These are phyloP conservation scores for Brenthis hecate DNA, from an alignment of 2,888 invertebrate species.

Conservation along the genomic window DNA sequence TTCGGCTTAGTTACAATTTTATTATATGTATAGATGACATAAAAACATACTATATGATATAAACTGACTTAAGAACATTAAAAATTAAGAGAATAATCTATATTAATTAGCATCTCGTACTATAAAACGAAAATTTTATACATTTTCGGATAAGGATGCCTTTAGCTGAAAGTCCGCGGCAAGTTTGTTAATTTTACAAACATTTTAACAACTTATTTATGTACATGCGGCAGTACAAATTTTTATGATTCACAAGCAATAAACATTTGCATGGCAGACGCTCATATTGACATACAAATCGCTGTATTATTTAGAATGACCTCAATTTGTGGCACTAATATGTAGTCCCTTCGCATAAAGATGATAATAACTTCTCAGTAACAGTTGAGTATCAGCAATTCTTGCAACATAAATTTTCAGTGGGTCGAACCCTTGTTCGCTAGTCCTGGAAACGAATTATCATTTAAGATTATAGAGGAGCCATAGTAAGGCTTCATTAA, in stretches of 20 bases:
- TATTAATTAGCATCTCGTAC: too few relatives aligned
- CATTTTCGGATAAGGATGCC: too few relatives aligned
- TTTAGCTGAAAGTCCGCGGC: too few relatives aligned
- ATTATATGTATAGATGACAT: too few relatives aligned
- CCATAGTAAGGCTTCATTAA: neutral
- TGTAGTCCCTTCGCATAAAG: conserved; percentile 27
- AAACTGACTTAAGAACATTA: too few relatives aligned
- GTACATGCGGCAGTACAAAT: neutral
- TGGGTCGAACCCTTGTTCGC: conserved; percentile 12
- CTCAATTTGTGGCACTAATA: conserved; percentile 29
- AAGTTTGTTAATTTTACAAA: too few relatives aligned
- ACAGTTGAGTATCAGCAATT: conserved; percentile 16
- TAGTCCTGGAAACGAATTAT: conserved; percentile 6
- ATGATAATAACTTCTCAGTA: conserved; percentile 15
- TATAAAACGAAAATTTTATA: too few relatives aligned
- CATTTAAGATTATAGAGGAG: neutral
- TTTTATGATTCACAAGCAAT: neutral
- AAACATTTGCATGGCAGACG: conserved; percentile 19
- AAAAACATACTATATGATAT: too few relatives aligned
- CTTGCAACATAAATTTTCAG: conserved; percentile 18
- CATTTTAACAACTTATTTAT: too few relatives aligned
- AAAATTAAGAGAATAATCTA: too few relatives aligned
- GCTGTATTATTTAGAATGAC: conserved; percentile 30
- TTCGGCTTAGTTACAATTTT: too few relatives aligned
- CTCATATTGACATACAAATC: conserved; percentile 28